Percentiles rank a stretch among this genome's conserved stretches.
Evolutionary conservation across 2,888 invertebrate genomes (phyloP).

Genomic region (Boloria euphrosyne): DNA sequence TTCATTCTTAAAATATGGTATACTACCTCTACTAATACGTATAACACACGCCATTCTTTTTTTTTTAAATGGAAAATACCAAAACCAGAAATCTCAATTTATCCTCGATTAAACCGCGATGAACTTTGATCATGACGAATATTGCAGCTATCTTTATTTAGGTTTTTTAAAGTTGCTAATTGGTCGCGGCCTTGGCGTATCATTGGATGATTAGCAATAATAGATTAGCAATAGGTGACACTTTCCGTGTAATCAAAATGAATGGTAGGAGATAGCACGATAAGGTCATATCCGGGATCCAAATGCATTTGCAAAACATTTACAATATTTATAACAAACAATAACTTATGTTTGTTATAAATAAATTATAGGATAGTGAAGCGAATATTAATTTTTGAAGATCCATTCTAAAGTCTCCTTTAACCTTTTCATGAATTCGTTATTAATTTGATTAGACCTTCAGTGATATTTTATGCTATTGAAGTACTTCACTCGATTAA

Average conservation of each 20-base stretch:
- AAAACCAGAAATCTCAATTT: slow-evolving; percentile 1
- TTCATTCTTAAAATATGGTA: too few relatives aligned
- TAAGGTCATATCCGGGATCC: slow-evolving; percentile 43
- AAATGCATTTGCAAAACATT: slow-evolving; percentile 27
- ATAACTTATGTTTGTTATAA: not conserved
- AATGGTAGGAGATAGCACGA: slow-evolving; percentile 24
- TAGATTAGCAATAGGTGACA: slow-evolving; percentile 17
- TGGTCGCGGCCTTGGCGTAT: not conserved
- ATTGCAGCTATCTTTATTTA: slow-evolving; percentile 6
- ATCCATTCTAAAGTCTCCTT: too few relatives aligned
- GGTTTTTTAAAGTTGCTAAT: slow-evolving; percentile 4
- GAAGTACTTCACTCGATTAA: too few relatives aligned
- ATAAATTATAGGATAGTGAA: too few relatives aligned
- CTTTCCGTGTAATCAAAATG: slow-evolving; percentile 24
- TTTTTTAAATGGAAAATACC: not conserved
- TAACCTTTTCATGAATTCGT: too few relatives aligned
- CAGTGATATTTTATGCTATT: too few relatives aligned
- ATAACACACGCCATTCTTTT: not conserved
- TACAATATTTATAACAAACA: too few relatives aligned
- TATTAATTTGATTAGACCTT: too few relatives aligned
- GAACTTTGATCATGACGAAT: slow-evolving; percentile 10
- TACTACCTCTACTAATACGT: too few relatives aligned
- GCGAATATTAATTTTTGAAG: too few relatives aligned
- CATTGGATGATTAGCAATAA: slow-evolving; percentile 9
- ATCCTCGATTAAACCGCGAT: slow-evolving; percentile 1